Evolutionary conservation across 1,140 invertebrate species (phyloP).

Genomic region (Agrilus planipennis): DNA sequence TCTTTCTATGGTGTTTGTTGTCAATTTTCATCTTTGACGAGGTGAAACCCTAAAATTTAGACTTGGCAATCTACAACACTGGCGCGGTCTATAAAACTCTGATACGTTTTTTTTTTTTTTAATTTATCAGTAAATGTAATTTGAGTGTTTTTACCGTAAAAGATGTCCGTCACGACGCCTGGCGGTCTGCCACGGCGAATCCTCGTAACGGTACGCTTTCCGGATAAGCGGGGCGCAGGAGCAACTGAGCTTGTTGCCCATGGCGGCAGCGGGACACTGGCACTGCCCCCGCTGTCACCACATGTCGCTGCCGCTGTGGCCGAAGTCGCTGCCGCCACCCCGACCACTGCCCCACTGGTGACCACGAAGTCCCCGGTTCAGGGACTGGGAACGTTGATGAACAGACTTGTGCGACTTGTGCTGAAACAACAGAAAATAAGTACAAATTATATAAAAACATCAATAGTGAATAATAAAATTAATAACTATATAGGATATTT

Average conservation of each 20-base stretch:
- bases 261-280: conserved; percentile 38
- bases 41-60: too few relatives aligned
- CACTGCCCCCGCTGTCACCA: conserved; percentile 55
- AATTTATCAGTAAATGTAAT: too few relatives aligned
- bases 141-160: conserved; percentile 58
- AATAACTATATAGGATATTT: too few relatives aligned
- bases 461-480: too few relatives aligned
- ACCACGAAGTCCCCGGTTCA: conserved; percentile 54
- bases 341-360: conserved; percentile 49
- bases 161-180: conserved; percentile 80
- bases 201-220: conserved; percentile 89
- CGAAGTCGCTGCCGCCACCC: conserved; percentile 43
- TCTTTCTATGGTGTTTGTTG: too few relatives aligned
- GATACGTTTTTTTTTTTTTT: too few relatives aligned
- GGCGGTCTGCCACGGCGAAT: conserved; percentile 82
- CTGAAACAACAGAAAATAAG: conserved; percentile 16
- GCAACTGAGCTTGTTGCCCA: conserved; percentile 93
- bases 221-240: conserved; percentile 87
- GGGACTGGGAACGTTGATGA: conserved; percentile 49
- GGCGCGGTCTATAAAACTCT: too few relatives aligned
- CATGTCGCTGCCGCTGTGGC: conserved; percentile 43
- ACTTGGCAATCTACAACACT: too few relatives aligned
- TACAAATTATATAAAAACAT: too few relatives aligned
- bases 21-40: too few relatives aligned
- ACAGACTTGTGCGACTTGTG: conserved; percentile 30